These are phyloP conservation scores for Hoplostethus mediterraneus DNA, from an alignment of 2,797 vertebrate species.

Conservation along the genomic window DNA sequence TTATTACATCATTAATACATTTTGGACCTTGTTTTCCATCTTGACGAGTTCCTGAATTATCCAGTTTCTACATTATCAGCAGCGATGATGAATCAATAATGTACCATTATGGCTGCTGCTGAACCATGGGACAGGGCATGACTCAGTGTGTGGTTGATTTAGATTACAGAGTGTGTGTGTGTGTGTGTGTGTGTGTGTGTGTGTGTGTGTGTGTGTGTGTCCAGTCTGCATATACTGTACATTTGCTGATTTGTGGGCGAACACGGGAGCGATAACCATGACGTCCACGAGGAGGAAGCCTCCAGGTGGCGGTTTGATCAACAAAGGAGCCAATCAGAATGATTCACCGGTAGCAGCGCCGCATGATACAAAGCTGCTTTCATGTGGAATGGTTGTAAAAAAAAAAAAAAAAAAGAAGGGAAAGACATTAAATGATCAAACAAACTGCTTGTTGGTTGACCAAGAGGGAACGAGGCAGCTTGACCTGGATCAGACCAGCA, in stretches of 20 bases:
- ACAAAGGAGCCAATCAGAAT: constrained; percentile 45
- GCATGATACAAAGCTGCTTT: constrained; percentile 41
- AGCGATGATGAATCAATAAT: not conserved
- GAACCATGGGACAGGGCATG: not conserved
- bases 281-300: constrained; percentile 41
- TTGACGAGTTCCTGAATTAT: no score
- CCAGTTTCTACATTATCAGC: not conserved
- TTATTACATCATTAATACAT: no score
- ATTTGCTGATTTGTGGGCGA: constrained; percentile 40
- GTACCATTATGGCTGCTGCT: not conserved
- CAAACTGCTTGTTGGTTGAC: constrained; percentile 32
- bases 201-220: constrained; percentile 10
- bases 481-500: constrained; percentile 47
- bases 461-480: constrained; percentile 27
- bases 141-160: constrained; percentile 6
- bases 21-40: no score
- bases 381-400: constrained; percentile 20
- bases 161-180: not conserved
- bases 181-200: constrained; percentile 16
- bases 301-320: constrained; percentile 64
- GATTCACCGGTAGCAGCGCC: constrained; percentile 29
- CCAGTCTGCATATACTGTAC: not conserved
- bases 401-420: constrained; percentile 10
- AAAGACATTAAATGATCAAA: constrained; percentile 60
- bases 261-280: constrained; percentile 42